phyloP scores from a whole-genome alignment of 2,797 vertebrate genomes.

The Phaenicophaeus curvirostris region DNA sequence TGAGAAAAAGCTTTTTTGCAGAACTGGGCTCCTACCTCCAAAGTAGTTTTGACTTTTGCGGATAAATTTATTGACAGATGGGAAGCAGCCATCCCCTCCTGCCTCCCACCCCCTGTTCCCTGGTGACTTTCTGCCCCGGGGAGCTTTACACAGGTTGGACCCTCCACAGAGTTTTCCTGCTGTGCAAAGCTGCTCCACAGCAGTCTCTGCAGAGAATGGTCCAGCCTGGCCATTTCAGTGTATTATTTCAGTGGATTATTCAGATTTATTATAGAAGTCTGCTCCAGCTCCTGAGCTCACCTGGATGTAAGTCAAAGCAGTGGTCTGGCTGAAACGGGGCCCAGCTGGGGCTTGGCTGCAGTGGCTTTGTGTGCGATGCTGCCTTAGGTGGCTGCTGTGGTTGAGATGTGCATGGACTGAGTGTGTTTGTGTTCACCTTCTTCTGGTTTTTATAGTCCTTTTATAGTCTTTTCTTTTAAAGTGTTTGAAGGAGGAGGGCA shows the following conservation, averaged over 20 bases:
- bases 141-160: neutral
- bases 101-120: neutral
- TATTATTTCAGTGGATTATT: neutral
- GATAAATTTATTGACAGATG: neutral
- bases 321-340: neutral
- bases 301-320: neutral
- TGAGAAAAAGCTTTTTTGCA: neutral
- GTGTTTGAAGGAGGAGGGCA: neutral
- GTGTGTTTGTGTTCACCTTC: neutral
- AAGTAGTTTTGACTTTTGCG: neutral
- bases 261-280: neutral
- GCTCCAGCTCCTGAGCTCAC: neutral
- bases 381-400: neutral
- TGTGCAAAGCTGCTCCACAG: fast-evolving
- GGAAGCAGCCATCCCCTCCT: neutral
- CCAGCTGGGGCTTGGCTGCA: fast-evolving
- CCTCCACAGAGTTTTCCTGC: neutral
- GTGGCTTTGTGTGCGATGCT: fast-evolving
- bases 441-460: neutral
- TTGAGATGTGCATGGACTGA: neutral
- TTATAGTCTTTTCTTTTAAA: neutral
- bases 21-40: neutral
- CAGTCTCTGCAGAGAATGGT: neutral
- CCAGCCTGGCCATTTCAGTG: neutral
- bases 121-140: neutral